Evolutionary conservation across 2,797 vertebrate species (phyloP).

Genomic region (Iguana delicatissima): DNA sequence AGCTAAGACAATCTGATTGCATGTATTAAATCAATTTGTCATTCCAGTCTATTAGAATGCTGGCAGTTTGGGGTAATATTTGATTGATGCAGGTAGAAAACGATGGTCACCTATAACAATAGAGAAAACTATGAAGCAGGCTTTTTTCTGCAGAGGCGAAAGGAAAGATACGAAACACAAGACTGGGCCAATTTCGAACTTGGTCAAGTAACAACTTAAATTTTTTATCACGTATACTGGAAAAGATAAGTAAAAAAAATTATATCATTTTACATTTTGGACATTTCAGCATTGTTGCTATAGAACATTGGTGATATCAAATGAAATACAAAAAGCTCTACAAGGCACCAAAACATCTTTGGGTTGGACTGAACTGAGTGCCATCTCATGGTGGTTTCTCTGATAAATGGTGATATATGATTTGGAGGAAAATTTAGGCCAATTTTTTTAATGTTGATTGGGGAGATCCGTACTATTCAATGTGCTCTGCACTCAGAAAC

Average conservation of each 20-base stretch:
- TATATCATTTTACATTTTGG: background rate
- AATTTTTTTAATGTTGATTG: no score
- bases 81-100: background rate
- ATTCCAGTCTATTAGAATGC: slow-evolving; percentile 4
- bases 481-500: no score
- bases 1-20: background rate
- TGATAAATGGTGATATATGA: no score
- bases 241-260: background rate
- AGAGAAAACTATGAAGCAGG: background rate
- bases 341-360: background rate
- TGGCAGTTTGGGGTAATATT: background rate
- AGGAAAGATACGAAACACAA: background rate
- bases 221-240: background rate
- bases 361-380: background rate
- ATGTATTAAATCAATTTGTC: slow-evolving; percentile 11
- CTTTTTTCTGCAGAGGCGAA: no score
- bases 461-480: no score
- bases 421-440: no score
- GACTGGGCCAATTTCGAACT: no score
- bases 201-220: background rate
- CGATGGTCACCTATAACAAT: background rate
- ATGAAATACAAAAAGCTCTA: background rate
- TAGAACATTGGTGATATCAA: background rate
- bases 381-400: no score
- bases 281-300: background rate